Base-by-base conservation (phyloP, 2,113 vertebrate species). In the Tupaia chinensis region DNA sequence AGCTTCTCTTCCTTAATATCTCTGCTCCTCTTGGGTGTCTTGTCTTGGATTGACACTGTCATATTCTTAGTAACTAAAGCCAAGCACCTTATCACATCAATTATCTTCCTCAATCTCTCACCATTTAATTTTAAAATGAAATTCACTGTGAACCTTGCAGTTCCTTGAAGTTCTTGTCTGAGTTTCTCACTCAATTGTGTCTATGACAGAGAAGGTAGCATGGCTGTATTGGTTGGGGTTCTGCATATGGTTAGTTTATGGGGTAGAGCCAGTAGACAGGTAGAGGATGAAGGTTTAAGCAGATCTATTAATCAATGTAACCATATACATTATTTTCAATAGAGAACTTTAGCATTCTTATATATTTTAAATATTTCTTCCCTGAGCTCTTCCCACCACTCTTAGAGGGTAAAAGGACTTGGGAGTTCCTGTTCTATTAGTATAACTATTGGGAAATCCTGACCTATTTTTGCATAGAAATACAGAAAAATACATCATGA, bases 181-280 rank as follows among this genome's bases (percentile, higher is more conserved):
- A 92, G 16, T 92, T 34, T 72, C 54, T 87, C n/a, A 95, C 29
- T 76, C 12, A 69, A 95, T 32, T 77, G 19, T 87, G 27, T 70
- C n/a, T 80, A 16, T 76, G 84, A 87, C n/a, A 61, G 29, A 87
- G 16, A 83, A 20, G 60, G n/a, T 27, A 74, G 60, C 66, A 76
- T 68, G 78, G 7, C n/a, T 76, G 87, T 44, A 44, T 44, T 44
- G 44, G 44, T 44, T 5, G 5, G 44, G 44, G 44, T 44, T 44
- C 5, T 44, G 4, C 3, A 44, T 44, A 44, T 44, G 44, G 32
- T 84, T 72, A 83, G 25, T 87, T 60, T 25, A 66, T 74, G 17
- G 58, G 58, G 29, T 76, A 34, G 78, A 89, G 22, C 44, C 60
- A 82, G 69, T 68, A 84, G 58, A 58, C 29, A 93, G 29, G 53